Evolutionary conservation across 1,140 invertebrate species (phyloP), one percentile per base, ranked within the genome.

Genomic region (Tachypleus tridentatus): DNA sequence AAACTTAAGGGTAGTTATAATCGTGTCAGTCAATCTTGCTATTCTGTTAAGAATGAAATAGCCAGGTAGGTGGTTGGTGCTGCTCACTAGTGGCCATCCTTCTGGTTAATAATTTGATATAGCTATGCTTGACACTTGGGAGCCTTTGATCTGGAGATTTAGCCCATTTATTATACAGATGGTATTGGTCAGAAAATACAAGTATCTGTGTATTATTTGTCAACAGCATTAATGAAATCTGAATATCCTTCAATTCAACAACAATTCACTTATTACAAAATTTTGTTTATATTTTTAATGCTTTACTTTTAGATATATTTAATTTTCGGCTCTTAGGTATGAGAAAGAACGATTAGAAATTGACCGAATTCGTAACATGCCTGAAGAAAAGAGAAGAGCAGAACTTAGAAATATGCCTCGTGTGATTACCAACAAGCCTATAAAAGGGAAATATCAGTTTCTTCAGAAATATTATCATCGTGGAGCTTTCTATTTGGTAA

Each of bases 401-500:
- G 96, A 98, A 74, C 78, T 89, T 11, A 83, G 92, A 61, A 77
- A 88, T n/a, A 98, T 98, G 81, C 96, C 96, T 0, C 97, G 96
- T 79, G 65, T 84, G 8, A 82, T 99, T 51, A 95, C 91, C 3
- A 99, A 99, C 79, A 96, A 97, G 77, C 86, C 91, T 3, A 82
- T 85, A 3, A 99, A 99, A 80, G 97, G 97, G 63, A 99, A 99
- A 81, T 99, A 99, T 80, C 98, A 98, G 76, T 99, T 98, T 78
- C 79, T 99, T 66, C 97, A 99, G 79, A 99, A 99, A 76, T 99
- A 99, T 77, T 99, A 97, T 76, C 97, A 99, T 82, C 86, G 97
- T 72, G 97, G 97, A 78, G 95, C 91, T 1, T 99, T 99, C 82
- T 99, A 93, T 76, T 81, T 99, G 81, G 79, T 80, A 73, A 73